A percentile compares a stretch with the other conserved stretches of the same genome.
phyloP scores from a whole-genome alignment of 1,140 invertebrate species.

The Varroa destructor region DNA sequence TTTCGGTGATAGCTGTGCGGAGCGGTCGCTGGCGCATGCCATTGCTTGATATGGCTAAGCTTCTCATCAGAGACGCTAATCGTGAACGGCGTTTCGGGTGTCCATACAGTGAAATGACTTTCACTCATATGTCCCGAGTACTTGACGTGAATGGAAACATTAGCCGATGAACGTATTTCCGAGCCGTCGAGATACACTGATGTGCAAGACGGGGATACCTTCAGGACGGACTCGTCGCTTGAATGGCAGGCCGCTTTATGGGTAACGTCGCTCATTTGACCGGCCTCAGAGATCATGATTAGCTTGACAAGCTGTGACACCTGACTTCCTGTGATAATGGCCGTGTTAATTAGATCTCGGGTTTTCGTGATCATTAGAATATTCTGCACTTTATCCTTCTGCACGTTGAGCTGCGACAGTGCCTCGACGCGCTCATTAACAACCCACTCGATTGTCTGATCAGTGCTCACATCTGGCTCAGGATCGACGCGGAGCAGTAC shows the following conservation, averaged over 20 bases:
- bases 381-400: slow-evolving; percentile 84
- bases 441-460: slow-evolving; percentile 45
- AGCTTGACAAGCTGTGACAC: slow-evolving; percentile 88
- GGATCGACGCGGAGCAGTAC: slow-evolving; percentile 51
- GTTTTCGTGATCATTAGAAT: slow-evolving; percentile 88
- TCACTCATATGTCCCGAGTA: slow-evolving; percentile 78
- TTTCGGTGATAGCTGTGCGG: slow-evolving; percentile 22
- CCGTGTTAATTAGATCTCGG: slow-evolving; percentile 67
- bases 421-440: slow-evolving; percentile 52
- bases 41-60: slow-evolving; percentile 75
- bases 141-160: slow-evolving; percentile 81
- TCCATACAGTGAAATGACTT: slow-evolving; percentile 84
- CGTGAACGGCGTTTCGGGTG: slow-evolving; percentile 83
- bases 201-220: slow-evolving; percentile 90
- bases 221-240: slow-evolving; percentile 85
- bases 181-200: slow-evolving; percentile 92
- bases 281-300: slow-evolving; percentile 80
- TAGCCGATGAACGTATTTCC: slow-evolving; percentile 81
- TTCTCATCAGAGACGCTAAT: slow-evolving; percentile 71
- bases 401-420: slow-evolving; percentile 68
- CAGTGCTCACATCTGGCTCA: slow-evolving; percentile 45
- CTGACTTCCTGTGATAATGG: slow-evolving; percentile 79
- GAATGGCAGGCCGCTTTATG: slow-evolving; percentile 87
- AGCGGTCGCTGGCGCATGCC: slow-evolving; percentile 37
- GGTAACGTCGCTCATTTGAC: slow-evolving; percentile 84